phyloP scores from a whole-genome alignment of 2,797 vertebrate genomes.

The Menidia menidia region DNA sequence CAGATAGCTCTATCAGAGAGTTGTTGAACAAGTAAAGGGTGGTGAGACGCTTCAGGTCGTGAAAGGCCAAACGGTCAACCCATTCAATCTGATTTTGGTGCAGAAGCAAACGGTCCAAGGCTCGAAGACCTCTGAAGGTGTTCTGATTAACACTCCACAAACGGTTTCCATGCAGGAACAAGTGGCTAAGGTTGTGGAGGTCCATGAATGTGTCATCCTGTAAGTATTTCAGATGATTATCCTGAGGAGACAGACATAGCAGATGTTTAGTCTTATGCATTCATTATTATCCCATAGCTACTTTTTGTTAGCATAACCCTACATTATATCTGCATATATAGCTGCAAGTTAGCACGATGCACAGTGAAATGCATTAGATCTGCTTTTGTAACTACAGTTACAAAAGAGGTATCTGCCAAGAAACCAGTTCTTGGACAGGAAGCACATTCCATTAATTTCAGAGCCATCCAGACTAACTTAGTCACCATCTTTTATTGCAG shows the following conservation, averaged over 20 bases:
- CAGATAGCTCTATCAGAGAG: constrained; percentile 91
- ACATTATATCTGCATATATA: not conserved
- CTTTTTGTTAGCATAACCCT: not conserved
- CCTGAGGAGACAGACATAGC: constrained; percentile 68
- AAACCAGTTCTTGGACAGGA: not conserved
- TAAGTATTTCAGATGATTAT: constrained; percentile 96
- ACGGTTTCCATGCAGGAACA: constrained; percentile 97
- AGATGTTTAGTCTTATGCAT: not conserved
- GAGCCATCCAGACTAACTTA: not conserved
- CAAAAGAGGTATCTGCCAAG: not conserved
- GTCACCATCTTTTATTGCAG: not conserved
- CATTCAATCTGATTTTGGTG: constrained; percentile 97
- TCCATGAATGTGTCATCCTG: constrained; percentile 96
- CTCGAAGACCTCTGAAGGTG: constrained; percentile 93
- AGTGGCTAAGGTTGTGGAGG: constrained; percentile 97
- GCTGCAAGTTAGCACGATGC: not conserved
- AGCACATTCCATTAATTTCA: not conserved
- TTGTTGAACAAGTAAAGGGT: constrained; percentile 98
- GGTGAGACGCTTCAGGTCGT: constrained; percentile 93
- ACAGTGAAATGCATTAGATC: not conserved
- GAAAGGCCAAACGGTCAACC: constrained; percentile 93
- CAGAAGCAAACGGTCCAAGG: constrained; percentile 93
- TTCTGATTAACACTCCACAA: constrained; percentile 95
- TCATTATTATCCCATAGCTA: not conserved
- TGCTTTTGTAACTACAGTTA: not conserved